Percentiles rank a stretch among this genome's conserved stretches.
Evolutionary conservation across 2,113 vertebrate species (phyloP).

Genomic region (Cebidichthys violaceus): DNA sequence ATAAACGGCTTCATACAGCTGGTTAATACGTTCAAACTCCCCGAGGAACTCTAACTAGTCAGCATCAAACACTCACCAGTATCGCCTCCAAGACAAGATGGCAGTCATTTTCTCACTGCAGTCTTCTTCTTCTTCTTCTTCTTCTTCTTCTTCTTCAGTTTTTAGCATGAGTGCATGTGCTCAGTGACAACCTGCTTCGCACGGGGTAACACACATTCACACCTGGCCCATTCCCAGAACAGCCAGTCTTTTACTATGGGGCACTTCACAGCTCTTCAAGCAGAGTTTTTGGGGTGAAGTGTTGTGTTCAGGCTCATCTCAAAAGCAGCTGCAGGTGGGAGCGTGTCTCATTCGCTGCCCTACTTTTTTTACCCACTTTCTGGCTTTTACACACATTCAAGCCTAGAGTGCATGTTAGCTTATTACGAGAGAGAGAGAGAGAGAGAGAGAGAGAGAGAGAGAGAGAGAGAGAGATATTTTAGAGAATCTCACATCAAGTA

Average conservation of each 20-base stretch:
- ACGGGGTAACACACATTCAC: slow-evolving; percentile 30
- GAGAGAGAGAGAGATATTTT: neutral
- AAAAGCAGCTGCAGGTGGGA: slow-evolving; percentile 26
- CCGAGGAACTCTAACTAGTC: slow-evolving; percentile 18
- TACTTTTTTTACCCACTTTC: neutral
- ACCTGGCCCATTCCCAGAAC: slow-evolving; percentile 42
- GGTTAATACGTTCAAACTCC: slow-evolving; percentile 30
- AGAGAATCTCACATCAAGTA: slow-evolving; percentile 21
- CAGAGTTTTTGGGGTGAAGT: slow-evolving; percentile 43
- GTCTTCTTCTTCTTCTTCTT: slow-evolving; percentile 6
- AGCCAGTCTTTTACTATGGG: slow-evolving; percentile 25
- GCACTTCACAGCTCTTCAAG: slow-evolving; percentile 40
- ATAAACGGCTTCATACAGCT: slow-evolving; percentile 43
- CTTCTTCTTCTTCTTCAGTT: slow-evolving; percentile 11
- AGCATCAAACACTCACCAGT: slow-evolving; percentile 23
- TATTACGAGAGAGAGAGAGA: neutral
- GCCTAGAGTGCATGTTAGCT: neutral
- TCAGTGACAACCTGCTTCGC: slow-evolving; percentile 16
- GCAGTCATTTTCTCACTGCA: slow-evolving; percentile 9
- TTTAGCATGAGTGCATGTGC: slow-evolving; percentile 19
- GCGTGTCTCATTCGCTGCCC: slow-evolving; percentile 19
- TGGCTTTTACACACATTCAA: neutral
- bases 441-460: neutral
- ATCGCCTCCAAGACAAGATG: slow-evolving; percentile 27
- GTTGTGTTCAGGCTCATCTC: slow-evolving; percentile 33